Percentiles rank a stretch among this genome's conserved stretches.
Conservation (phyloP, 1,140 invertebrate species). For the Drosophila melanogaster region Release_6_plus_ISO1_MT NT_033779.5:18479501-18480000, state of each 20-base stretch:
- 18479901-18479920: background rate
- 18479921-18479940: background rate
- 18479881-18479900: conserved; percentile 17
- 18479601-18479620: conserved; percentile 55
- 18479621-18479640: conserved; percentile 60
- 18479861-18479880: conserved; percentile 48
- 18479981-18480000: too few species aligned
- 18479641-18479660: conserved; percentile 9
- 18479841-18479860: conserved; percentile 63
- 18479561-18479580: conserved; percentile 16
- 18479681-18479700: conserved; percentile 52
- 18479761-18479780: conserved; percentile 69
- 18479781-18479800: conserved; percentile 65
- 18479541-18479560: conserved; percentile 26
- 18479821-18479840: conserved; percentile 60
- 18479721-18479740: conserved; percentile 61
- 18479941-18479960: conserved; percentile 3
- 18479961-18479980: background rate
- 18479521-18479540: conserved; percentile 49
- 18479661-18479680: conserved; percentile 36
- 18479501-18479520: conserved; percentile 47
- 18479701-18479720: conserved; percentile 33
- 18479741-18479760: conserved; percentile 39
- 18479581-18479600: conserved; percentile 51
- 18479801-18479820: conserved; percentile 46